A percentile compares a stretch with the other conserved stretches of the same genome.
Conservation (phyloP, 2,113 vertebrate species). For the Labrus mixtus region DNA sequence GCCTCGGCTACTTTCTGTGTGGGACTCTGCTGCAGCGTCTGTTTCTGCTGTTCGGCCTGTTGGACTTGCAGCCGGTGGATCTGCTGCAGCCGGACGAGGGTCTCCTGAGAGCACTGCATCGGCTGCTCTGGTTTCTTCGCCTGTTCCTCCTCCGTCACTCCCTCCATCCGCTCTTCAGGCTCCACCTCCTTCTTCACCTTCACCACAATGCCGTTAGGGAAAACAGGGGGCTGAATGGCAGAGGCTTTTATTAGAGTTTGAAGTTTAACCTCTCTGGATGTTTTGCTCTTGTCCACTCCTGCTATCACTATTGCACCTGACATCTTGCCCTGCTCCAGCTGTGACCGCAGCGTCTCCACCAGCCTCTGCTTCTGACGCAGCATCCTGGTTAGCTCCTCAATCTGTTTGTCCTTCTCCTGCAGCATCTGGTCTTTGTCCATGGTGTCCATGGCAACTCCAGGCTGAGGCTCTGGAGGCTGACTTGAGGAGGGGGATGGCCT, state of each 20-base stretch:
- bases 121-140: conserved; percentile 57
- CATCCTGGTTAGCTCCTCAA: conserved; percentile 94
- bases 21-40: conserved; percentile 47
- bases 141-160: conserved; percentile 61
- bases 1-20: conserved; percentile 54
- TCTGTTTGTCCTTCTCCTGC: conserved; percentile 97
- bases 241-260: conserved; percentile 70
- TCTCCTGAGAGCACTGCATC: conserved; percentile 82
- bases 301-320: conserved; percentile 61
- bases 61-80: conserved; percentile 79
- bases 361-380: conserved; percentile 95
- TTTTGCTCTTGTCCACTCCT: conserved; percentile 43
- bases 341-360: conserved; percentile 92
- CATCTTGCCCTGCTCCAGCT: conserved; percentile 91
- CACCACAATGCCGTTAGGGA: conserved; percentile 68
- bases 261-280: conserved; percentile 37
- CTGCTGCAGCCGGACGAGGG: conserved; percentile 80
- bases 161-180: conserved; percentile 76
- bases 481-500: conserved; percentile 12
- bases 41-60: conserved; percentile 69
- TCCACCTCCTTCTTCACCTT: conserved; percentile 80
- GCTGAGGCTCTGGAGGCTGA: conserved; percentile 45
- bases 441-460: conserved; percentile 37
- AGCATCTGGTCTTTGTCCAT: conserved; percentile 97
- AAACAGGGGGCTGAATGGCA: conserved; percentile 54